Base-by-base conservation (phyloP, 1,140 invertebrate genomes). In the Probaryconus sp. region DNA sequence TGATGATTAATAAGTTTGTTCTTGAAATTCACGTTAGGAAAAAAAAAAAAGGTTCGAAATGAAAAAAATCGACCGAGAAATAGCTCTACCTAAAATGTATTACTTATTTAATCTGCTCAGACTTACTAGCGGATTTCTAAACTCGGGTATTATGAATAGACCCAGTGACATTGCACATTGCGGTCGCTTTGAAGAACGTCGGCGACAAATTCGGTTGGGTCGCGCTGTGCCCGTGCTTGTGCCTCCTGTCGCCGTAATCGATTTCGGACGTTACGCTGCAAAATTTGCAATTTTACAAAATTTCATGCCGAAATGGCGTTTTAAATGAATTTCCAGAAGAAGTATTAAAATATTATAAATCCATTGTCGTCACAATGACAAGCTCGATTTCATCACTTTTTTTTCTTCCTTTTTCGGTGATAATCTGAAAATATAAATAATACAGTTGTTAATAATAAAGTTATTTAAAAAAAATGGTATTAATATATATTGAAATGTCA, bases 261-360 rank as follows among this genome's bases (percentile, higher is more conserved):
- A 79, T 79, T 80, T 63, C 78, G 77, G 79, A 83, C 67, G 73
- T 84, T 83, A 82, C 79, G 17, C 13, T 20, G 81, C 77, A 67
- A 42, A 76, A 79, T 80, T 78, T 77, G 75, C 75, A 61, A 70
- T 77, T 73, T 78, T 26, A 68, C 37, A 17, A 68, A 58, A 64
- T 76, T 76, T 53, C 24, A 21, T n/a, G 2, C 28, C 53, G 28
- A 13, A 16, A 16, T 17, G 21, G 21, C 21, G 21, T 24, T 24
- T 24, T 30, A 16, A 6, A 10, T 26, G 40, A 2, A 30, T n/a
- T 9, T 30, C 10, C 28, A n/a, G 3, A 30, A 45, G 37, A 37
- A 47, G 42, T 71, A 80, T 78, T 78, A 71, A 76, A 78, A 76
- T 76, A 69, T 78, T 58, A 65, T 47, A 45, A 40, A 35, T 33